Evolutionary conservation across 2,113 vertebrate species (phyloP).

Genomic region (Diadophis punctatus): DNA sequence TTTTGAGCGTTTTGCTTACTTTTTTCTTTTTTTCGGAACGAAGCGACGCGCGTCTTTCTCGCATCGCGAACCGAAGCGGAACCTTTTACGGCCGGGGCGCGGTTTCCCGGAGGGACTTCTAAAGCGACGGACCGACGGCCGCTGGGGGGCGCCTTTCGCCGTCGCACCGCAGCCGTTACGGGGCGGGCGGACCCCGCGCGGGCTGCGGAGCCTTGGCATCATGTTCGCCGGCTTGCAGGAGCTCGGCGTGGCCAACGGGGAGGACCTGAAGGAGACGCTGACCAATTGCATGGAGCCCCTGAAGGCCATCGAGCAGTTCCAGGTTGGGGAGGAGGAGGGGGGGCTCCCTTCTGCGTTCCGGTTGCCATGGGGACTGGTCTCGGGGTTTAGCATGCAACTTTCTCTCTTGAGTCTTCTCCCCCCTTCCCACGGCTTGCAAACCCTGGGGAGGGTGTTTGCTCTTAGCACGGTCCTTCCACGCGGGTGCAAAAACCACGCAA

Average conservation of each 20-base stretch:
- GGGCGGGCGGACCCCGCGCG: neutral
- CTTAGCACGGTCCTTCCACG: neutral
- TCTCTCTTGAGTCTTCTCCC: too few species aligned
- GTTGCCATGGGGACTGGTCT: neutral
- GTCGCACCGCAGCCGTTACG: neutral
- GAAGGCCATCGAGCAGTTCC: slow-evolving; percentile 97
- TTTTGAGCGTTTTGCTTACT: neutral
- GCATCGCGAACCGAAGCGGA: neutral
- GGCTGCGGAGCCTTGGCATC: slow-evolving; percentile 22
- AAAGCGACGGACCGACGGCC: too few species aligned
- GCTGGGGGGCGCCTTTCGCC: neutral
- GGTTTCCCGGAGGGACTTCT: neutral
- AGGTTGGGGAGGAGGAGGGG: slow-evolving; percentile 66
- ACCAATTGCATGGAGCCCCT: slow-evolving; percentile 97
- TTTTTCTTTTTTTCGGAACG: too few species aligned
- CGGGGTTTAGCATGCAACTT: too few species aligned
- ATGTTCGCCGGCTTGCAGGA: slow-evolving; percentile 93
- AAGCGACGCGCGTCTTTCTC: too few species aligned
- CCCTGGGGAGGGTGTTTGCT: neutral
- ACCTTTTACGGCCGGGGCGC: neutral
- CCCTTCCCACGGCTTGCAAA: neutral
- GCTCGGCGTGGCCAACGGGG: slow-evolving; percentile 92
- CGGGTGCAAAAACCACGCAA: neutral
- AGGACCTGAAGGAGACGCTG: slow-evolving; percentile 95
- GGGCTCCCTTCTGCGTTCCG: neutral